Evolutionary conservation across 2,797 vertebrate genomes (phyloP).

Genomic region (Coilia nasus): DNA sequence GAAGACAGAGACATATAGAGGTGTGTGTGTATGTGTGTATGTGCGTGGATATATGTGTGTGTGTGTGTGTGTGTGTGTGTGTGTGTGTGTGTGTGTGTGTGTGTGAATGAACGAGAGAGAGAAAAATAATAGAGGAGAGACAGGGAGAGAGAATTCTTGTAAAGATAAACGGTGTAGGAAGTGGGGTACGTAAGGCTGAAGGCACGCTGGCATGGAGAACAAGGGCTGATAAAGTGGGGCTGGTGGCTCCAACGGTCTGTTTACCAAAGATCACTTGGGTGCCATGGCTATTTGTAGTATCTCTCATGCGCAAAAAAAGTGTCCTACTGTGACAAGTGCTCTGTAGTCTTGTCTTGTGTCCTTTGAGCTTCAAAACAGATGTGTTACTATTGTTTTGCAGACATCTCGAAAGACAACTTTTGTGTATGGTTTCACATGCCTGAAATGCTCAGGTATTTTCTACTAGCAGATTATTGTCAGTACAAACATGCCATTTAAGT

Average conservation of each 20-base stretch:
- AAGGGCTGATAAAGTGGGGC: neutral
- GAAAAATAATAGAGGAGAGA: neutral
- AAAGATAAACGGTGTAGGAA: neutral
- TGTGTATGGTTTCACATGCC: neutral
- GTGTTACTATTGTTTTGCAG: neutral
- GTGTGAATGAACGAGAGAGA: neutral
- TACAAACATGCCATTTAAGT: neutral
- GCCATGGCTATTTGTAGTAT: conserved; percentile 18
- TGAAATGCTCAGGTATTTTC: neutral
- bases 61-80: neutral
- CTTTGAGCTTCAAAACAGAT: neutral
- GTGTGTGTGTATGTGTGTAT: neutral
- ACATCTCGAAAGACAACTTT: neutral
- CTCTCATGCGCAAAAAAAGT: neutral
- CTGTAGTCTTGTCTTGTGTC: neutral
- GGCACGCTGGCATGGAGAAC: neutral
- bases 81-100: neutral
- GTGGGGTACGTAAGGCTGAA: neutral
- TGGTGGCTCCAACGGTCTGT: conserved; percentile 14
- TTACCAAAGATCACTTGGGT: conserved; percentile 11
- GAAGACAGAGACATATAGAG: neutral
- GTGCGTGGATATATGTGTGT: neutral
- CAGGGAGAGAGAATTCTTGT: neutral
- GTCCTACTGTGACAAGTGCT: neutral
- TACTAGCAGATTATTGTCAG: neutral